phyloP scores from a whole-genome alignment of 2,888 invertebrate species.

The Gymnosoma rotundatum region DNA sequence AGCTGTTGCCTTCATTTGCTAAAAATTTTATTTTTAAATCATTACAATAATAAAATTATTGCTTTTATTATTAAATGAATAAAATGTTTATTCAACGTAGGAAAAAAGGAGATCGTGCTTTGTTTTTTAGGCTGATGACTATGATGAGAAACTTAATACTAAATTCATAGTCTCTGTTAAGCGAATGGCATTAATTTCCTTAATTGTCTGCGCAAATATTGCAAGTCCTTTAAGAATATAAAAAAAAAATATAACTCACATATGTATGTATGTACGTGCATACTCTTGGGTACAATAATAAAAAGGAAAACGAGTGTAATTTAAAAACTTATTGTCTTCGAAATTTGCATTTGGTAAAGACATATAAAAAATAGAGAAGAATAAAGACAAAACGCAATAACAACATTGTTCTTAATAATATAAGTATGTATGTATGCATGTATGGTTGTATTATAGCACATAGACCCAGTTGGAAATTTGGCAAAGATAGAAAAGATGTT shows the following conservation, averaged over 20 bases:
- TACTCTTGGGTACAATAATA: conserved; percentile 3
- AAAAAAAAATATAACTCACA: conserved; percentile 37
- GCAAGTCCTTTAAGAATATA: conserved; percentile 55
- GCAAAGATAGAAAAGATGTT: background rate
- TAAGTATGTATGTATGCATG: background rate
- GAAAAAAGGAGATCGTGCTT: conserved; percentile 41
- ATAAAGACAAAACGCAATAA: conserved; percentile 22
- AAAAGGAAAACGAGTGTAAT: conserved; percentile 53
- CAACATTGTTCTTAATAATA: conserved; percentile 21
- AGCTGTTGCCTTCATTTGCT: background rate
- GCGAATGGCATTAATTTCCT: conserved; percentile 59
- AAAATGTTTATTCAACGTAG: background rate
- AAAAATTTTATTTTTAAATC: no score
- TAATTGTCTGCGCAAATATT: conserved; percentile 58
- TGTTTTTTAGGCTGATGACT: conserved; percentile 24
- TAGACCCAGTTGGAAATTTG: conserved; percentile 16
- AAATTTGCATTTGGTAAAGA: conserved; percentile 64
- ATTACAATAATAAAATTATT: background rate
- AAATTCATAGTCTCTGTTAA: conserved; percentile 35
- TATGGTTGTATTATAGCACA: background rate
- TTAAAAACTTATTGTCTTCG: conserved; percentile 61
- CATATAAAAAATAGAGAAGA: background rate
- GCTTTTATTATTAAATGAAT: background rate
- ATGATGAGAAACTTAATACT: conserved; percentile 13
- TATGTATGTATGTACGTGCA: background rate